Evolutionary conservation across 1,140 invertebrate genomes (phyloP), one percentile per base, ranked within the genome.

Genomic region (Drosophila tani): DNA sequence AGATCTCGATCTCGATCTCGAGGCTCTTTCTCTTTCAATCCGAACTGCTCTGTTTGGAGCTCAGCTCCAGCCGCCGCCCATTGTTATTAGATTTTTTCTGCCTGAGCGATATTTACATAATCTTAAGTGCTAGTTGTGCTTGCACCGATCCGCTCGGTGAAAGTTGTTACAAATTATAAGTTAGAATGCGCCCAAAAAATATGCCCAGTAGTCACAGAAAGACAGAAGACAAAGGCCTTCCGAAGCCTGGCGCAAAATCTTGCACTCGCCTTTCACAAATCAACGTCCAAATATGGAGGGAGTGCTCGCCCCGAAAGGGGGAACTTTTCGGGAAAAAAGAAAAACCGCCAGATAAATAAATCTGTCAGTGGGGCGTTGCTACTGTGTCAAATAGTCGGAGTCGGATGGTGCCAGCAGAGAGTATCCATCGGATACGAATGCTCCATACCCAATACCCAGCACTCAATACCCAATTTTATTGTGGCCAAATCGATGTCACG

Each of bases 291-390:
- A 62, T 59, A 62, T 63, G 76, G 76, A 45, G 62, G 53, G 69
- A 60, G 68, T 74, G 69, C 69, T 73, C 65, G 59, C 65, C 46
- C 32, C 32, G 32, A 35, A 67, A 50, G 32, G 35, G 55, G 46
- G 27, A 29, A 29, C 27, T 29, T 29, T 29, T 29, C 27, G 27
- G 27, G 27, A 6, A 29, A 29, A 35, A 57, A 55, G 57, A 73
- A 38, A 38, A 49, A 60, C 24, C 71, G 29, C 53, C 45, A 53
- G 55, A 81, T 78, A 68, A 63, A 74, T 67, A 75, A 81, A 84
- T 84, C 84, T 90, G 85, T 90, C 84, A 84, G 81, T 90, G 81
- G 85, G 84, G 84, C 84, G 84, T 87, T 84, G 77, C 85, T 83
- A 71, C 77, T 78, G 73, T 88, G 83, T 87, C 83, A 88, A 85